phyloP scores from a whole-genome alignment of 2,113 vertebrate genomes.

The Sapayoa aenigma region DNA sequence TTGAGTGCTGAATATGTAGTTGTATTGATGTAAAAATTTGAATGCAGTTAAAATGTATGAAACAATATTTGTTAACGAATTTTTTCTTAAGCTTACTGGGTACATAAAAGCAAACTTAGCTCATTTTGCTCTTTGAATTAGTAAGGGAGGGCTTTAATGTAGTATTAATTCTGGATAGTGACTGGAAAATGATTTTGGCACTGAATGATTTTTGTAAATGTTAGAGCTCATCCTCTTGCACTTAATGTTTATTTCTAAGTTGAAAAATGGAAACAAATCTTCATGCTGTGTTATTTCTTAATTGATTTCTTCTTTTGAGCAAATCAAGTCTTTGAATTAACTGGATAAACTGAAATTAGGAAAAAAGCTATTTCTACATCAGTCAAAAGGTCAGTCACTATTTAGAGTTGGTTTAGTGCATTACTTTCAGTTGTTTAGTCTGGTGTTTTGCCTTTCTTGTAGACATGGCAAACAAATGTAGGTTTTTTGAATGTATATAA shows the following conservation, averaged over 20 bases:
- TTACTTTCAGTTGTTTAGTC: neutral
- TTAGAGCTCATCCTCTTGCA: neutral
- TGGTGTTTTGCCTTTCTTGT: neutral
- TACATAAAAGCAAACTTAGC: neutral
- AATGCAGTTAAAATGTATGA: neutral
- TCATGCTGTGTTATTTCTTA: neutral
- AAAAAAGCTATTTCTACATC: neutral
- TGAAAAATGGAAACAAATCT: neutral
- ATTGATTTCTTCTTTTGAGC: slow-evolving; percentile 23
- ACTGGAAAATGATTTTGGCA: neutral
- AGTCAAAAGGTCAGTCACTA: neutral
- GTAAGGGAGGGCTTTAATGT: neutral
- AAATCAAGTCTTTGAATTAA: neutral
- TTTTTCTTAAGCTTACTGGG: neutral
- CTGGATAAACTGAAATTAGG: neutral
- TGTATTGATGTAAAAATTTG: neutral
- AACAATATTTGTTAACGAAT: neutral
- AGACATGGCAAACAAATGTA: neutral
- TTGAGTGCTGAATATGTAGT: neutral
- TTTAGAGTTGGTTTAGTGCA: neutral
- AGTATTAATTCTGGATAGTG: neutral
- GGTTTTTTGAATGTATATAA: neutral
- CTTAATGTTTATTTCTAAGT: neutral
- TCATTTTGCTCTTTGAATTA: neutral
- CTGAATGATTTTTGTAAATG: neutral